Evolutionary conservation across 92 coral and sea anemone genomes (phyloP).

Genomic region (Epizoanthus scotinus): DNA sequence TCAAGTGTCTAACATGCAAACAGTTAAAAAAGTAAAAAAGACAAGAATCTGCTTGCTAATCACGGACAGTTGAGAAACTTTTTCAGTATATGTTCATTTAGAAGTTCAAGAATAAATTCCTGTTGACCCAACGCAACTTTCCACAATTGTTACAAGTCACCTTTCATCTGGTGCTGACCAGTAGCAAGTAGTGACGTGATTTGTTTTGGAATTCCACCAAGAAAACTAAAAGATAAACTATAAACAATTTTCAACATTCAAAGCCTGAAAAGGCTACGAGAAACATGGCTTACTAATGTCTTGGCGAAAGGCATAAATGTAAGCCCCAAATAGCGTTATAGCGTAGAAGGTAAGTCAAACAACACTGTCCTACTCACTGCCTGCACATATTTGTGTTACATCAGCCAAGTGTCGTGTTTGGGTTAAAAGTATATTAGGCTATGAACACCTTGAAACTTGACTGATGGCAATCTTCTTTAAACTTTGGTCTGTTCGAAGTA

Average conservation of each 20-base stretch:
- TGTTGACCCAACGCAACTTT: background rate
- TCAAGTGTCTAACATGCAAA: background rate
- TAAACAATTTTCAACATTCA: constrained; percentile 41
- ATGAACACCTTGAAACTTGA: background rate
- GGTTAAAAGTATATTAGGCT: background rate
- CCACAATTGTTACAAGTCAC: background rate
- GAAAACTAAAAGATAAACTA: constrained; percentile 13
- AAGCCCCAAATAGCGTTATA: constrained; percentile 2
- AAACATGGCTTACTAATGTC: constrained; percentile 45
- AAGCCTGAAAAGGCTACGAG: constrained; percentile 42
- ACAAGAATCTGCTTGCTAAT: background rate
- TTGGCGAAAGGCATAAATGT: constrained; percentile 40
- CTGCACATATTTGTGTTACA: background rate
- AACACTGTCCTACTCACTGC: background rate
- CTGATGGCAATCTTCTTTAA: background rate
- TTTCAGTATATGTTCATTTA: background rate
- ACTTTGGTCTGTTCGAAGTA: background rate
- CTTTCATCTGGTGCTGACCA: background rate
- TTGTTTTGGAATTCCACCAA: constrained; percentile 23
- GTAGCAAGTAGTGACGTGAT: constrained; percentile 32
- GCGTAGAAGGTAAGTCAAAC: constrained; percentile 11
- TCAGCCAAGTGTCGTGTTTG: background rate
- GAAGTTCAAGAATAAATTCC: background rate
- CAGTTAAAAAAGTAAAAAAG: background rate
- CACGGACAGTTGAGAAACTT: background rate